Evolutionary conservation across 2,888 invertebrate genomes (phyloP).

Genomic region (Scaptomyza caliginosa): DNA sequence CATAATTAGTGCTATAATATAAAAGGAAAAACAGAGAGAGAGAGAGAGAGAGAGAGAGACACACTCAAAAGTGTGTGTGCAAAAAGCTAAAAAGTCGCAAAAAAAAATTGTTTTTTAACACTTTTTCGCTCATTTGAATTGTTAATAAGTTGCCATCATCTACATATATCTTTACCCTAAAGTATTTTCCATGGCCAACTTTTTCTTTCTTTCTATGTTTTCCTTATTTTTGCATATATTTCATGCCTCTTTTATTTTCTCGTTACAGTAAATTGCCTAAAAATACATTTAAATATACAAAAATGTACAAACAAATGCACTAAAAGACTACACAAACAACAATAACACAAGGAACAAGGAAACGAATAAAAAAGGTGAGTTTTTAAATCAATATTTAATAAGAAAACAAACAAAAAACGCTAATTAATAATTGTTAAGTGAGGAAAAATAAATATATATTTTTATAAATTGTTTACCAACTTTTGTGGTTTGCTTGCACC

Average conservation of each 20-base stretch:
- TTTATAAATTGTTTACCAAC: background rate
- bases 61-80: constrained; percentile 39
- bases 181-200: constrained; percentile 14
- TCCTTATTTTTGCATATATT: constrained; percentile 59
- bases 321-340: constrained; percentile 25
- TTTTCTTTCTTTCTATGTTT: constrained; percentile 30
- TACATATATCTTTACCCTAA: constrained; percentile 13
- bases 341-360: constrained; percentile 14
- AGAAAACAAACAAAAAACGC: constrained; percentile 27
- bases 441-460: background rate
- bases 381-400: constrained; percentile 61
- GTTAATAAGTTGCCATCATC: constrained; percentile 55
- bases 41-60: too few relatives aligned
- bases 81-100: constrained; percentile 68
- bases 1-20: constrained; percentile 76
- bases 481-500: background rate
- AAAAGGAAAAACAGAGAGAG: too few relatives aligned
- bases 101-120: background rate
- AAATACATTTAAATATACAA: constrained; percentile 74
- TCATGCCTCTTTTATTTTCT: constrained; percentile 47
- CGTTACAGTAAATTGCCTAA: constrained; percentile 69
- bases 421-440: constrained; percentile 27
- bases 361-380: constrained; percentile 50
- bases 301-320: constrained; percentile 60
- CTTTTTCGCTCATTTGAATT: constrained; percentile 65